Percentiles rank a stretch among this genome's conserved stretches.
Conservation (phyloP, 2,113 vertebrate genomes). For the Grammomys dolichurus region DNA sequence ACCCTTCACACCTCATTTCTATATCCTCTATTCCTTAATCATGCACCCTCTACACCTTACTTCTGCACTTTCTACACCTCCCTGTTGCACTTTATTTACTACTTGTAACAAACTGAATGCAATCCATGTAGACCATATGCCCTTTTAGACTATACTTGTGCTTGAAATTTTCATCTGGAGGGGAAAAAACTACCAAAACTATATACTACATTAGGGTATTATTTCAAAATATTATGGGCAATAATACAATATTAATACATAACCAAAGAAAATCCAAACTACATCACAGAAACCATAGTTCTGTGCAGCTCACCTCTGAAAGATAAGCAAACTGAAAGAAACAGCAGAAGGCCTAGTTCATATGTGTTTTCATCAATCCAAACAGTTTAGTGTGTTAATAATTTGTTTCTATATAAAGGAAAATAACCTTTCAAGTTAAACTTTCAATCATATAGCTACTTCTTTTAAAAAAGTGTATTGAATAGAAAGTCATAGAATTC, state of each 20-base stretch:
- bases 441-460: not conserved
- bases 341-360: too few species aligned
- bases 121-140: not conserved
- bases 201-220: not conserved
- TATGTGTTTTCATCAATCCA: not conserved
- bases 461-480: not conserved
- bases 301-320: not conserved
- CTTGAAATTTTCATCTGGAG: not conserved
- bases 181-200: not conserved
- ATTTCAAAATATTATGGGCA: not conserved
- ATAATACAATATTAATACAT: too few species aligned
- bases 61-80: too few species aligned
- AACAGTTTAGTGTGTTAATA: not conserved
- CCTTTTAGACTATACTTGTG: not conserved
- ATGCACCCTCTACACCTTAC: too few species aligned
- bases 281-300: not conserved
- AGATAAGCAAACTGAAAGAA: not conserved
- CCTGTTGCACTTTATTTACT: not conserved
- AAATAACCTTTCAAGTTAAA: not conserved
- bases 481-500: not conserved
- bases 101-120: not conserved
- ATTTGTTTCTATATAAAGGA: not conserved
- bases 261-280: not conserved
- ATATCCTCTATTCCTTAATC: too few species aligned
- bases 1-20: too few species aligned